Conservation (phyloP, 1,140 invertebrate genomes). For the Drosophila equinoxialis region DNA sequence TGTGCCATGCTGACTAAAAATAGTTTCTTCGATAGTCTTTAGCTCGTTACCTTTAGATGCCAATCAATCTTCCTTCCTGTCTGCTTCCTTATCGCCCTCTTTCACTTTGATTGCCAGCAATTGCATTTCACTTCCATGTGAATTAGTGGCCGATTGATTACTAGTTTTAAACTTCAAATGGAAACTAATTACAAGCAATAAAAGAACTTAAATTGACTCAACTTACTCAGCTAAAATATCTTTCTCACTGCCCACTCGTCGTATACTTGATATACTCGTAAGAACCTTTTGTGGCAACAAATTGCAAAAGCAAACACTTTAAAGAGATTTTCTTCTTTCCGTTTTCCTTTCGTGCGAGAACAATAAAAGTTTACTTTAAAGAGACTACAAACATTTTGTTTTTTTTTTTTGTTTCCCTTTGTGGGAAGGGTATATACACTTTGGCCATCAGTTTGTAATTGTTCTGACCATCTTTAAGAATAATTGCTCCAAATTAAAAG, state of each 20-base stretch:
- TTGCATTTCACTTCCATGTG: background rate
- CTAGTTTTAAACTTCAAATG: background rate
- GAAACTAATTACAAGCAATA: constrained; percentile 4
- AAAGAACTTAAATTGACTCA: background rate
- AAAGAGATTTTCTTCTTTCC: background rate
- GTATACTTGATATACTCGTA: constrained; percentile 2
- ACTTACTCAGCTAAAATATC: background rate
- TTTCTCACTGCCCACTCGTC: background rate
- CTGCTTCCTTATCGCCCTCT: background rate
- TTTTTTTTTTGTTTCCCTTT: too few relatives aligned
- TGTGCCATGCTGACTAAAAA: too few relatives aligned
- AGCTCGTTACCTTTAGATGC: too few relatives aligned
- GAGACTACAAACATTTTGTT: too few relatives aligned
- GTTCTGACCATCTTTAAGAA: too few relatives aligned
- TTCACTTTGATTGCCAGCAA: background rate
- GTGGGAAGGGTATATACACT: too few relatives aligned
- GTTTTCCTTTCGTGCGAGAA: background rate
- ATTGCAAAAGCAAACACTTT: background rate
- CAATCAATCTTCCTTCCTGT: too few relatives aligned
- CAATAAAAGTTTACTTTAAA: too few relatives aligned
- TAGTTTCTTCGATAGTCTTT: too few relatives aligned
- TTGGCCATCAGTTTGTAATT: too few relatives aligned
- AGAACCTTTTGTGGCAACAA: background rate
- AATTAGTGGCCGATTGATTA: background rate
- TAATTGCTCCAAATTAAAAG: too few relatives aligned